Base-by-base conservation (phyloP, 2,797 vertebrate species). In the Eulemur mongoz region DNA sequence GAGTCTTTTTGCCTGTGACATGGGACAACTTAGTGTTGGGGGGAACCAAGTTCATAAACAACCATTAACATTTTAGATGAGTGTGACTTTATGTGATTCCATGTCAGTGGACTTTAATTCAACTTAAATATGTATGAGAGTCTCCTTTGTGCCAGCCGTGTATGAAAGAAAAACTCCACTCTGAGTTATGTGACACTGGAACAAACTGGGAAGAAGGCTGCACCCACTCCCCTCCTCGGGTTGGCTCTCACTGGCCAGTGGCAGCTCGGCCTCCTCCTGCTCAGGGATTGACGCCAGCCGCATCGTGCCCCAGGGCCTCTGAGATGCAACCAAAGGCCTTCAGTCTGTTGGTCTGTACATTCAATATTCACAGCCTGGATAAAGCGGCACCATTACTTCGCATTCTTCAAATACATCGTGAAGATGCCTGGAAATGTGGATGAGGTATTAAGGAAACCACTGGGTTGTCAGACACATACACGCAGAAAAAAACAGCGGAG, bases 151-250 rank as follows among this genome's bases (percentile, higher is more conserved):
- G 6, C 30, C 8, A 10, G 79, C 52, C 72, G 3, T 0, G 4
- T 54, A 35, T 9, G 8, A 52, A 54, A 6, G 59, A 35, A 14
- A 5, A 54, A 27, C 15, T 25, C 76, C 76, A 25, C 12, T 12
- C 7, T 3, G 13, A 30, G 63, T 30, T 43, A 40, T 12, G 1
- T 45, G 50, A 6, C 69, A 0, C 38, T 0, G 5, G 32, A 12
- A 2, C 23, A 5, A 3, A 4, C 73, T 5, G 2, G n/a, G 59
- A 65, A 20, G 45, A 20, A 17, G 8, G 4, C 8, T 2, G 27
- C 5, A 0, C 54, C 52, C 25, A 59, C 14, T 27, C 25, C 35
- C 23, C 20, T 23, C 75, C 10, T 70, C 18, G 27, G 15, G 25
- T 32, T n/a, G 3, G 7, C 73, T 48, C 72, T 48, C 17, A 10